Conservation (phyloP, 2,888 invertebrate species). For the Luffia ferchaultella region DNA sequence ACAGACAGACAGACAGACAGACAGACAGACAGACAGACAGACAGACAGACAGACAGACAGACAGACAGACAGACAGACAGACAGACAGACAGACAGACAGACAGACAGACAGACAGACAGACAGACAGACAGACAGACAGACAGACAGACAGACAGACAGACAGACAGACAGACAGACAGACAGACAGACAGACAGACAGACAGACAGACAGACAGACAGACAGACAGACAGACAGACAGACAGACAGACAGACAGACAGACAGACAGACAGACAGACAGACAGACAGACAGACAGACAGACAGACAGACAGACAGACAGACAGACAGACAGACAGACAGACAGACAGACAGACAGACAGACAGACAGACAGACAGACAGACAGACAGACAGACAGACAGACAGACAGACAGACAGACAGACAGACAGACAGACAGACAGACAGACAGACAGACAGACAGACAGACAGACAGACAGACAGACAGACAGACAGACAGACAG, state of each 20-base stretch:
- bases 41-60: constrained; percentile 16
- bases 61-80: constrained; percentile 16
- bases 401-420: constrained; percentile 14
- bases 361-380: constrained; percentile 14
- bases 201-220: constrained; percentile 14
- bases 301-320: constrained; percentile 14
- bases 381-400: constrained; percentile 15
- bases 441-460: constrained; percentile 11
- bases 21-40: constrained; percentile 15
- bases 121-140: constrained; percentile 15
- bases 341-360: constrained; percentile 14
- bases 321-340: constrained; percentile 15
- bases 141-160: constrained; percentile 15
- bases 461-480: constrained; percentile 14
- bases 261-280: constrained; percentile 12
- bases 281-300: constrained; percentile 15
- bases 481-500: constrained; percentile 13
- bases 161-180: constrained; percentile 15
- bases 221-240: constrained; percentile 13
- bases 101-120: constrained; percentile 13
- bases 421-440: constrained; percentile 13
- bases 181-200: constrained; percentile 13
- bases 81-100: constrained; percentile 13
- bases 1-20: constrained; percentile 12
- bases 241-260: constrained; percentile 13